A percentile compares a stretch with the other conserved stretches of the same genome.
phyloP scores from a whole-genome alignment of 2,888 invertebrate species.

The Agrilus biguttatus region DNA sequence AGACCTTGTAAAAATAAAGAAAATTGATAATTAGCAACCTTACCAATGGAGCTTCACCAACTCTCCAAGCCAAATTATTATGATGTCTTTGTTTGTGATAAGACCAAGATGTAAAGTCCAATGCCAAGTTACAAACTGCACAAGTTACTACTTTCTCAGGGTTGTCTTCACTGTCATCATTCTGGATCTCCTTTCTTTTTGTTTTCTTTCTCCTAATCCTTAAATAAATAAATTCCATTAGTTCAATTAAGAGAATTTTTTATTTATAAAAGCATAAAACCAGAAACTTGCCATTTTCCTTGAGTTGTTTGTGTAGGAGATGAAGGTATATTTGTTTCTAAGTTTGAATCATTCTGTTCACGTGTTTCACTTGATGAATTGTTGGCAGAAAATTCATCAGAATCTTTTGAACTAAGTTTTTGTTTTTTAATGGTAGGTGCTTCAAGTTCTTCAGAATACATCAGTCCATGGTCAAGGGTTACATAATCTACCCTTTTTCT shows the following conservation, averaged over 20 bases:
- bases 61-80: conserved; percentile 42
- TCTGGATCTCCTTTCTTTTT: background rate
- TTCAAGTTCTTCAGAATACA: too few species aligned
- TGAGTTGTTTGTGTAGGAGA: too few species aligned
- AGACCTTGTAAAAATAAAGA: background rate
- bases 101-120: conserved; percentile 31
- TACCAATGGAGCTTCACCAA: conserved; percentile 38
- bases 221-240: background rate
- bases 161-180: background rate
- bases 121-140: conserved; percentile 32
- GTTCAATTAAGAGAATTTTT: too few species aligned
- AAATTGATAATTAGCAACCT: conserved; percentile 14
- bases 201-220: background rate
- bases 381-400: too few species aligned
- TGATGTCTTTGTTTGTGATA: conserved; percentile 38
- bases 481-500: conserved; percentile 6
- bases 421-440: too few species aligned
- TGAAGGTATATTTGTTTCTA: too few species aligned
- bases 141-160: conserved; percentile 23
- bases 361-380: too few species aligned
- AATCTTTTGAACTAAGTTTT: too few species aligned
- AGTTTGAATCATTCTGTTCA: too few species aligned
- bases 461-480: conserved; percentile 2
- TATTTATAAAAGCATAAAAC: too few species aligned
- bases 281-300: too few species aligned